Percentiles rank a stretch among this genome's conserved stretches.
These are phyloP conservation scores for Ctenopoma multispine DNA, from an alignment of 2,797 vertebrate species.

Conservation along the genomic window DNA sequence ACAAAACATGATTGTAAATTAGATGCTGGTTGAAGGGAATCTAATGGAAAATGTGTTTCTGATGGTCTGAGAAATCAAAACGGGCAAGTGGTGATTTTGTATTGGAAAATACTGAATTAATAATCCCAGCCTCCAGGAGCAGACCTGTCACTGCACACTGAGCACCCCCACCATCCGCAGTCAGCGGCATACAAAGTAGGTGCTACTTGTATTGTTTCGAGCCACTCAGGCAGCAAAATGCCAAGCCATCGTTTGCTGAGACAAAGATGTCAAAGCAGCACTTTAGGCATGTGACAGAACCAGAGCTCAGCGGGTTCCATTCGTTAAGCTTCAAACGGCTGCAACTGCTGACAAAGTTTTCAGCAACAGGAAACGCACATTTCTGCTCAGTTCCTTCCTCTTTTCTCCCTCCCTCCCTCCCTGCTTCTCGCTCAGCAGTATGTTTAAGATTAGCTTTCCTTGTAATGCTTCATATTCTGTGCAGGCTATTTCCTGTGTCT, in stretches of 20 bases:
- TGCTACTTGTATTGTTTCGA: constrained; percentile 32
- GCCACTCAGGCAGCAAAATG: constrained; percentile 53
- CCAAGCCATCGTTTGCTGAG: constrained; percentile 52
- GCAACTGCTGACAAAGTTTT: constrained; percentile 74
- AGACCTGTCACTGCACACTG: not conserved
- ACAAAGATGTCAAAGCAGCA: constrained; percentile 60
- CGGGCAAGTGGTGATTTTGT: constrained; percentile 33
- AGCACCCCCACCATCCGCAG: constrained; percentile 11
- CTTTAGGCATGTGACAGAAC: constrained; percentile 48
- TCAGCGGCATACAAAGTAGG: constrained; percentile 40
- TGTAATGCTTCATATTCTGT: constrained; percentile 57
- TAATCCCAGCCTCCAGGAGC: not conserved
- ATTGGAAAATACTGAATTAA: constrained; percentile 46
- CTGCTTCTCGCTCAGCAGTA: constrained; percentile 42
- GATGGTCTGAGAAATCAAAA: constrained; percentile 39
- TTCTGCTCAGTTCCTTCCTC: constrained; percentile 78
- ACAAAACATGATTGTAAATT: constrained; percentile 48
- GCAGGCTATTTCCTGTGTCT: constrained; percentile 65
- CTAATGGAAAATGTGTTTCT: constrained; percentile 40
- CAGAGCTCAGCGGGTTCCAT: constrained; percentile 59
- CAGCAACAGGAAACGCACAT: constrained; percentile 84
- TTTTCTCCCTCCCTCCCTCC: constrained; percentile 29
- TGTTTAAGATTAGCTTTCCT: constrained; percentile 66
- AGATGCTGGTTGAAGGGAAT: constrained; percentile 40
- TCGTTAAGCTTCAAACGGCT: constrained; percentile 66